Conservation (phyloP, 2,797 vertebrate genomes). For the Melanotaenia pygmaea region DNA sequence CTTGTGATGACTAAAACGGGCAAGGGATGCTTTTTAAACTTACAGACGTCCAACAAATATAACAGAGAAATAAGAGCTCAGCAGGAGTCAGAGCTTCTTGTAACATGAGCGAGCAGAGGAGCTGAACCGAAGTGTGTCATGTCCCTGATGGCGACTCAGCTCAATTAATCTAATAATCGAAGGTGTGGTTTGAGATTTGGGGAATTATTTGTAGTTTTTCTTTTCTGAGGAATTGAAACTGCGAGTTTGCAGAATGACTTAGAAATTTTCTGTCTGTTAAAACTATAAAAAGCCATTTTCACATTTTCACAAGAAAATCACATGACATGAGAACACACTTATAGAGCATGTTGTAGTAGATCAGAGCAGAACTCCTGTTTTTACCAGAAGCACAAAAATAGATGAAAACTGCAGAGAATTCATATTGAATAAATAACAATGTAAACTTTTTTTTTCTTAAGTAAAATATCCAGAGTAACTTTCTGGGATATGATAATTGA, state of each 20-base stretch:
- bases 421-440: slow-evolving; percentile 32
- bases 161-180: background rate
- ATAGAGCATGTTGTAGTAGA: background rate
- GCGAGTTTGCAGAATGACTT: background rate
- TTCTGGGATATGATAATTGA: slow-evolving; percentile 52
- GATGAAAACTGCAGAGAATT: slow-evolving; percentile 27
- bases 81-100: slow-evolving; percentile 27
- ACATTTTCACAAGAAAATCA: background rate
- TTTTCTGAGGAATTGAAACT: slow-evolving; percentile 5
- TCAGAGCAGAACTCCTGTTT: background rate
- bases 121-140: background rate
- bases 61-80: slow-evolving; percentile 23
- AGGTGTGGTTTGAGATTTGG: background rate
- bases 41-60: slow-evolving; percentile 32
- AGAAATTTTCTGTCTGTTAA: background rate
- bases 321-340: background rate
- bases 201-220: background rate
- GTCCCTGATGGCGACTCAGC: slow-evolving; percentile 4
- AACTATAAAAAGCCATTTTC: background rate
- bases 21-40: slow-evolving; percentile 26
- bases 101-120: slow-evolving; percentile 2
- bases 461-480: slow-evolving; percentile 37
- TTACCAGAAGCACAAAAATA: background rate
- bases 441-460: slow-evolving; percentile 40
- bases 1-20: slow-evolving; percentile 21